Evolutionary conservation across 2,113 vertebrate species (phyloP), one percentile per base, ranked within the genome.

Genomic region (Neoarius graeffei): DNA sequence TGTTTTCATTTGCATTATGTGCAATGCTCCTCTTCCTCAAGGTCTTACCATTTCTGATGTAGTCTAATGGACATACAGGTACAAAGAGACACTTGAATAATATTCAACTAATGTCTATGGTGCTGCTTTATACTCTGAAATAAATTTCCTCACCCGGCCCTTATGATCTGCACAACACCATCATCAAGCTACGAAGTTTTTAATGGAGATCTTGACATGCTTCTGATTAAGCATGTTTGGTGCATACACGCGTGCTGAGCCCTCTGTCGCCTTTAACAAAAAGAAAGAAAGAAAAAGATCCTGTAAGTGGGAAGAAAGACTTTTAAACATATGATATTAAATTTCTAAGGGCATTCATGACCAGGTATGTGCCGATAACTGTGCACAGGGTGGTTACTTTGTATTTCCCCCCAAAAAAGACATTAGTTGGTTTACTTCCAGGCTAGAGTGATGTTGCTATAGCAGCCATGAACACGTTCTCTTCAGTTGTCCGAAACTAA

Each of bases 51-150:
- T 89, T 93, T 92, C 91, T 93, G 92, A 93, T 89, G 87, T 93
- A 93, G 93, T 94, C 91, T 92, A 92, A 84, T 83, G 90, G 91
- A 93, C 94, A 93, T 89, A 95, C 94, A 95, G 94, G 94, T 95
- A 94, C 95, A 95, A 94, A 94, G 69, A 91, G 92, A 95, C 93
- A 95, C 94, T 95, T 95, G 95, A 94, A 94, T 93, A 95, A 93
- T 91, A 93, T 95, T 94, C 92, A 94, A 93, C 94, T 94, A 94
- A 93, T 93, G 94, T 95, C 94, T 94, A 95, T 94, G 95, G 95
- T 96, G 95, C 95, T 96, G 95, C 95, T 96, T 96, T 96, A 92
- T 96, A 96, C 94, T 95, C 95, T 94, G 87, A 93, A 94, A 94
- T 92, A 91, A 91, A 94, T 92, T 92, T 94, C 93, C 94, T 94